Percentiles rank a stretch among this genome's conserved stretches.
These are phyloP conservation scores for Megaleporinus macrocephalus DNA, from an alignment of 2,113 vertebrate species.

Conservation along the genomic window DNA sequence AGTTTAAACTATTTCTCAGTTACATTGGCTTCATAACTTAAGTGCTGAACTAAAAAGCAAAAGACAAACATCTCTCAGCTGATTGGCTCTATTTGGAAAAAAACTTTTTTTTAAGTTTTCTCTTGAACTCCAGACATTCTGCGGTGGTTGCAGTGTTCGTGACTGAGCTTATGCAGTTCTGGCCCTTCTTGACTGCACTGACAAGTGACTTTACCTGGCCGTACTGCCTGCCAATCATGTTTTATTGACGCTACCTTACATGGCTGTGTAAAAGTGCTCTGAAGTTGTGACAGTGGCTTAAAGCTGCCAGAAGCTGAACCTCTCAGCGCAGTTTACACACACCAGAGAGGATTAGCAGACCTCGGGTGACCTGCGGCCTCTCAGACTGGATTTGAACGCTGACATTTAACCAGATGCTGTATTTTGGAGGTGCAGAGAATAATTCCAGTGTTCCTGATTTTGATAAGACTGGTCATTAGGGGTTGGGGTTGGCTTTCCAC, in stretches of 20 bases:
- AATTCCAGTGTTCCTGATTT: not conserved
- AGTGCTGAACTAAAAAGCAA: no score
- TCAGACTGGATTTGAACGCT: not conserved
- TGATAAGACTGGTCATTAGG: not conserved
- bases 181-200: not conserved
- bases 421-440: not conserved
- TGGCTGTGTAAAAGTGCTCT: not conserved
- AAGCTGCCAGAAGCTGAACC: not conserved
- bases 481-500: not conserved
- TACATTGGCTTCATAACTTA: no score
- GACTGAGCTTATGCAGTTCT: not conserved
- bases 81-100: no score
- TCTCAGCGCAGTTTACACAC: not conserved
- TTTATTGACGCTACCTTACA: not conserved
- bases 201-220: not conserved
- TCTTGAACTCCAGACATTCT: not conserved
- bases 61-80: no score
- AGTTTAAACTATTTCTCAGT: no score
- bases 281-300: not conserved
- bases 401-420: constrained; percentile 13
- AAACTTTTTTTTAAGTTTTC: not conserved
- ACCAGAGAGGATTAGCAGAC: constrained; percentile 7
- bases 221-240: not conserved
- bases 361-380: not conserved
- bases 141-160: not conserved